Evolutionary conservation across 1,140 invertebrate species (phyloP).

Genomic region (Stegodyphus dumicola): DNA sequence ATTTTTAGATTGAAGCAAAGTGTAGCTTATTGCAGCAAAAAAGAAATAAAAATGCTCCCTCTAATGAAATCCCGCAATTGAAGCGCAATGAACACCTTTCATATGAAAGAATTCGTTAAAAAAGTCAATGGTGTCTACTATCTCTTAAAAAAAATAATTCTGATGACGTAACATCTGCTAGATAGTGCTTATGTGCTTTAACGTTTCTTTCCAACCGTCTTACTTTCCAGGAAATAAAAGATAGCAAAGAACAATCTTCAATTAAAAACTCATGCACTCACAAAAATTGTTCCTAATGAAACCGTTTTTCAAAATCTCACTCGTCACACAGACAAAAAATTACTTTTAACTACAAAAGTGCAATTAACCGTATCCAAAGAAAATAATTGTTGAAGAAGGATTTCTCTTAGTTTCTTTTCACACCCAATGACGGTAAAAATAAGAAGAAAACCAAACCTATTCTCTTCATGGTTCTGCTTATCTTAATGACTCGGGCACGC

Average conservation of each 20-base stretch:
- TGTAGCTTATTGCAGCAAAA: too few relatives aligned
- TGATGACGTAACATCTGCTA: too few relatives aligned
- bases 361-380: slow-evolving; percentile 24
- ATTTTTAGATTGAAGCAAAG: too few relatives aligned
- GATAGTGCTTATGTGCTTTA: too few relatives aligned
- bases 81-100: too few relatives aligned
- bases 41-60: too few relatives aligned
- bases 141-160: too few relatives aligned
- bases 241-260: not conserved
- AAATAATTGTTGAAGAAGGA: slow-evolving; percentile 6
- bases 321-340: not conserved
- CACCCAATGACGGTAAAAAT: not conserved
- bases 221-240: too few relatives aligned
- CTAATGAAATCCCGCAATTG: too few relatives aligned
- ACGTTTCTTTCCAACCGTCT: too few relatives aligned
- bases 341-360: slow-evolving; percentile 8
- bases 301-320: not conserved
- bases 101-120: too few relatives aligned
- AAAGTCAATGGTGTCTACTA: too few relatives aligned
- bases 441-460: not conserved
- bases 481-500: slow-evolving; percentile 9
- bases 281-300: slow-evolving; percentile 12
- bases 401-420: not conserved
- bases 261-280: slow-evolving; percentile 32
- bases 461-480: not conserved